phyloP scores from a whole-genome alignment of 2,888 invertebrate species.

The Tromatobia lineatoria region DNA sequence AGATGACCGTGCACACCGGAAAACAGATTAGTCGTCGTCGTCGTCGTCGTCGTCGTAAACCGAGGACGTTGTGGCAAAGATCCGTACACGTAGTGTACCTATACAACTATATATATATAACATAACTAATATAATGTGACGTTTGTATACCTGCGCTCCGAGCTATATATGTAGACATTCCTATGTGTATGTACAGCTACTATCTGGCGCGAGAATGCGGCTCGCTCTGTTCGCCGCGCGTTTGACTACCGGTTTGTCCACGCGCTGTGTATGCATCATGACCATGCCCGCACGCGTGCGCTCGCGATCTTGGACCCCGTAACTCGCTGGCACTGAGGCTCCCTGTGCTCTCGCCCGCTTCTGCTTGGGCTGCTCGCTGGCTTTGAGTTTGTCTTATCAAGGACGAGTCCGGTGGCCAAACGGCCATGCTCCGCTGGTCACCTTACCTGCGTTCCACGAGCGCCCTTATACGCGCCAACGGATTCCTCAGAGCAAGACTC shows the following conservation, averaged over 20 bases:
- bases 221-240: slow-evolving; percentile 60
- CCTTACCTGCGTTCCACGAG: slow-evolving; percentile 50
- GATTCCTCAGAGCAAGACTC: slow-evolving; percentile 3
- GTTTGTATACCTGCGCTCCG: background rate
- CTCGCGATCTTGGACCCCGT: slow-evolving; percentile 49
- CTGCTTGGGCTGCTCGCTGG: slow-evolving; percentile 7
- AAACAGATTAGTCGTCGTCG: slow-evolving; percentile 61
- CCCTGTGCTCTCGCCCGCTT: slow-evolving; percentile 29
- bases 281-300: slow-evolving; percentile 55
- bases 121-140: slow-evolving; percentile 31
- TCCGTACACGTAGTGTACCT: slow-evolving; percentile 10
- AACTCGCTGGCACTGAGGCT: slow-evolving; percentile 35
- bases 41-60: slow-evolving; percentile 39
- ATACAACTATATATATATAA: slow-evolving; percentile 18
- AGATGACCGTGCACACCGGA: slow-evolving; percentile 63
- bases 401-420: slow-evolving; percentile 71
- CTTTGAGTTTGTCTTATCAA: slow-evolving; percentile 75
- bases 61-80: slow-evolving; percentile 27
- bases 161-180: slow-evolving; percentile 12
- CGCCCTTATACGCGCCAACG: slow-evolving; percentile 18
- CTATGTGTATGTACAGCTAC: slow-evolving; percentile 33
- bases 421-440: slow-evolving; percentile 40
- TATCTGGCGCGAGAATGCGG: slow-evolving; percentile 78
- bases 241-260: slow-evolving; percentile 59
- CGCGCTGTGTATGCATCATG: slow-evolving; percentile 45